Base-by-base conservation (phyloP, 2,113 vertebrate genomes). In the Forbesichthys papilliferus region DNA sequence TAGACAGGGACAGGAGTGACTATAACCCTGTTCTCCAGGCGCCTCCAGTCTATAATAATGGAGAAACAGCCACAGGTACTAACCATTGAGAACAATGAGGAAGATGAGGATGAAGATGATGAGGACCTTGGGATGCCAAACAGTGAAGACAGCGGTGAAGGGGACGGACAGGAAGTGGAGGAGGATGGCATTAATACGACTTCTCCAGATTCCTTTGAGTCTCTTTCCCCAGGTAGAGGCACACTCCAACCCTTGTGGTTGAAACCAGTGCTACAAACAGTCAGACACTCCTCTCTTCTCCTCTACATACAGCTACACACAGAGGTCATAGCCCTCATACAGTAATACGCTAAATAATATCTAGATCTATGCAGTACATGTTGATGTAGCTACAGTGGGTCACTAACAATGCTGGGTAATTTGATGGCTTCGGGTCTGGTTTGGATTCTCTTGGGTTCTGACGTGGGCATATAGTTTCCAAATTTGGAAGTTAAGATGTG, bases 61-160 rank as follows among this genome's bases (percentile, higher is more conserved):
- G 92, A 91, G 11, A 80, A 84, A 58, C 52, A 68, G 3, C 71
- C 90, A 4, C 93, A 92, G 69, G 69, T 90, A 34, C 77, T 91
- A 77, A 74, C 80, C 64, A 83, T 92, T 75, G 71, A 73, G 52
- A 80, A 90, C 59, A 73, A 64, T 68, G 81, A 87, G 68, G 82
- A 90, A 4, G 90, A 89, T 62, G 75, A 82, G 5, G 49, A 53
- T 49, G 71, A 75, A 61, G 75, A 84, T 52, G 80, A 88, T 4
- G 88, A 91, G 16, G 84, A 85, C 8, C 77, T 75, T 68, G 59
- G 33, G 18, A 11, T 46, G 0, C 1, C 16, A 64, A 61, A 63
- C 67, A 77, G 69, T 60, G 61, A 79, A 69, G 79, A 80, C 54
- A 83, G 76, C 74, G 80, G 67, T 76, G 85, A 91, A 75, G 85